Conservation (phyloP, 2,113 vertebrate species). For the Pterocles orientalis region DNA sequence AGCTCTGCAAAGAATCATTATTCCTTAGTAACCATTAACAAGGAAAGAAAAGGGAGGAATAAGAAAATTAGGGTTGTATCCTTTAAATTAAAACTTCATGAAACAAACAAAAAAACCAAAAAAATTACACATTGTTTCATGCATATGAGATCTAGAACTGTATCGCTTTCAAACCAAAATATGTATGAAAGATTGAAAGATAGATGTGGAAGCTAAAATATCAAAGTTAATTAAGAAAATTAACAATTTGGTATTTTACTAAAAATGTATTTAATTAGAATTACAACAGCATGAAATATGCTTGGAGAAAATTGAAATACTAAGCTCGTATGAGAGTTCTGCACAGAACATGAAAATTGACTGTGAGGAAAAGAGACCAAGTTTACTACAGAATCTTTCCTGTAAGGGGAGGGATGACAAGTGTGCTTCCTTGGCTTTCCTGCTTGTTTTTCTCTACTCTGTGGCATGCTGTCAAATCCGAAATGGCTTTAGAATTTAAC, state of each 20-base stretch:
- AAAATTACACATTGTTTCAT: neutral
- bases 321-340: constrained; percentile 5
- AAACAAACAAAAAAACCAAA: constrained; percentile 26
- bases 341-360: constrained; percentile 28
- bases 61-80: neutral
- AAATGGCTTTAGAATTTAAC: constrained; percentile 15
- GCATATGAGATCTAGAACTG: neutral
- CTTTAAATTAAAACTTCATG: constrained; percentile 62
- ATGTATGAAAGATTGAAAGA: constrained; percentile 34
- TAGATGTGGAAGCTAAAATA: constrained; percentile 58
- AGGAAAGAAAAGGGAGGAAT: constrained; percentile 17
- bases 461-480: neutral
- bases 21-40: neutral
- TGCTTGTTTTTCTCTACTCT: neutral
- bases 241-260: constrained; percentile 62
- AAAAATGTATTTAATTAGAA: constrained; percentile 44
- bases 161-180: constrained; percentile 1
- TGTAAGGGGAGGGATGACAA: neutral
- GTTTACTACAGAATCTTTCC: neutral
- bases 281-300: neutral
- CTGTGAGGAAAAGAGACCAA: neutral
- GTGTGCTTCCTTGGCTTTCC: neutral
- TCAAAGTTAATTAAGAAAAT: constrained; percentile 71
- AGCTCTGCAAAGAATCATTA: constrained; percentile 1
- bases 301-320: constrained; percentile 48